These are phyloP conservation scores for honey bee (Apis mellifera) DNA, from an alignment of 1,140 invertebrate genomes.

Conservation along the genomic window DNA sequence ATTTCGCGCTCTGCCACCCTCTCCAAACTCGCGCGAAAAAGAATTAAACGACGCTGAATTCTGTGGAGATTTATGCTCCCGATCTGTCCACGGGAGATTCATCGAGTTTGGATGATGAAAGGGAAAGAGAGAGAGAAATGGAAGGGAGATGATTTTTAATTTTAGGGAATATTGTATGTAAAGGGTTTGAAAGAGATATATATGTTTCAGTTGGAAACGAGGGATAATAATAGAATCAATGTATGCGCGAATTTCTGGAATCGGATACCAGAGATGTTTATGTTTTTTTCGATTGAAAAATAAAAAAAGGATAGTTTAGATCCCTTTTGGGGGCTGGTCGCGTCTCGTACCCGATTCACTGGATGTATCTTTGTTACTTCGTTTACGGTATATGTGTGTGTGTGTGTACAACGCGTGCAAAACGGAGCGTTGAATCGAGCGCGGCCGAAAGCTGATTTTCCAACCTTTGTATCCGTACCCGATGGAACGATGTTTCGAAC, in stretches of 20 bases:
- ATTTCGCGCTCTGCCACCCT: constrained; percentile 39
- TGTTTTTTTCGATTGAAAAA: constrained; percentile 8
- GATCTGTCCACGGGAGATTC: neutral
- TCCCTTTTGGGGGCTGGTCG: neutral
- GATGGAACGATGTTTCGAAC: constrained; percentile 2
- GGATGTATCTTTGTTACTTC: constrained; percentile 16
- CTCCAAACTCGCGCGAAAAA: constrained; percentile 33
- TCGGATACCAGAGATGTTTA: neutral
- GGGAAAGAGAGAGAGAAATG: neutral
- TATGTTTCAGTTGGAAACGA: neutral
- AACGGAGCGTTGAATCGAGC: constrained; percentile 14
- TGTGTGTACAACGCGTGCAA: neutral
- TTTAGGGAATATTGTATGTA: too few relatives aligned
- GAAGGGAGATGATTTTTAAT: neutral
- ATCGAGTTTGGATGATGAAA: neutral
- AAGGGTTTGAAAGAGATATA: neutral
- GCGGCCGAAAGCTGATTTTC: constrained; percentile 21
- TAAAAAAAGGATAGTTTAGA: neutral
- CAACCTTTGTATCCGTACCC: constrained; percentile 3
- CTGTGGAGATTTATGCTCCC: neutral
- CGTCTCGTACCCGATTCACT: neutral
- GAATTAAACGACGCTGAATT: constrained; percentile 36
- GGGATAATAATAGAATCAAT: neutral
- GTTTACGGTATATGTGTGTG: too few relatives aligned
- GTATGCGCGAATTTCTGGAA: neutral